Conservation (phyloP, 1,140 invertebrate species). For the Ganaspis sp. region DNA sequence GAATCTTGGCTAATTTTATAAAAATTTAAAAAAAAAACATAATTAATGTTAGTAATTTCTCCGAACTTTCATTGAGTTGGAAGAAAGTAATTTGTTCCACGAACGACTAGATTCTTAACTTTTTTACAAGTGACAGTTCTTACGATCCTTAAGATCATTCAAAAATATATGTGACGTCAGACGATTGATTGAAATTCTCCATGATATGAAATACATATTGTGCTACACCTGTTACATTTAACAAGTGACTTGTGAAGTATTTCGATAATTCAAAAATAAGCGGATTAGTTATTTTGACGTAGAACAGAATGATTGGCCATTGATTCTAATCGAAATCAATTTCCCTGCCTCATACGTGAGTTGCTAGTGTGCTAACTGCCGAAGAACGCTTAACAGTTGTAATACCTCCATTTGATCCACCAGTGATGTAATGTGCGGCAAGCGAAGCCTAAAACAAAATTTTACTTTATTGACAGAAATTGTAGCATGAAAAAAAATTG, state of each 20-base stretch:
- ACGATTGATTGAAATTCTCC: not conserved
- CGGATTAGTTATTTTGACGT: conserved; percentile 39
- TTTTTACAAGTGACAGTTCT: conserved; percentile 19
- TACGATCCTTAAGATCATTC: conserved; percentile 4
- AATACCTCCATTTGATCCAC: conserved; percentile 75
- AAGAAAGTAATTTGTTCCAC: not conserved
- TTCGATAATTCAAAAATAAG: conserved; percentile 34
- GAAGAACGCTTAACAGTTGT: conserved; percentile 74
- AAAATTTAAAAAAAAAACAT: not conserved
- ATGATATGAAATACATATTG: conserved; percentile 25
- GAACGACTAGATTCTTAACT: conserved; percentile 26
- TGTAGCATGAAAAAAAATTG: conserved; percentile 36
- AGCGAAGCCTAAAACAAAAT: conserved; percentile 67
- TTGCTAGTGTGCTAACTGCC: conserved; percentile 77
- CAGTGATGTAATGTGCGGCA: conserved; percentile 75
- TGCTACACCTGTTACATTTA: not conserved
- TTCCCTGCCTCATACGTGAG: conserved; percentile 78
- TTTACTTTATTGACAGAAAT: conserved; percentile 45
- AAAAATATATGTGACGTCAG: conserved; percentile 18
- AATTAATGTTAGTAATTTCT: not conserved
- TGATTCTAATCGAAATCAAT: conserved; percentile 71
- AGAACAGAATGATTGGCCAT: conserved; percentile 35
- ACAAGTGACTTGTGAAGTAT: not conserved
- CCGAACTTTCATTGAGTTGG: not conserved
- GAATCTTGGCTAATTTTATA: not conserved